Percentiles rank a stretch among this genome's conserved stretches.
Evolutionary conservation across 2,113 vertebrate genomes (phyloP).

Genomic region (Barbus barbus): DNA sequence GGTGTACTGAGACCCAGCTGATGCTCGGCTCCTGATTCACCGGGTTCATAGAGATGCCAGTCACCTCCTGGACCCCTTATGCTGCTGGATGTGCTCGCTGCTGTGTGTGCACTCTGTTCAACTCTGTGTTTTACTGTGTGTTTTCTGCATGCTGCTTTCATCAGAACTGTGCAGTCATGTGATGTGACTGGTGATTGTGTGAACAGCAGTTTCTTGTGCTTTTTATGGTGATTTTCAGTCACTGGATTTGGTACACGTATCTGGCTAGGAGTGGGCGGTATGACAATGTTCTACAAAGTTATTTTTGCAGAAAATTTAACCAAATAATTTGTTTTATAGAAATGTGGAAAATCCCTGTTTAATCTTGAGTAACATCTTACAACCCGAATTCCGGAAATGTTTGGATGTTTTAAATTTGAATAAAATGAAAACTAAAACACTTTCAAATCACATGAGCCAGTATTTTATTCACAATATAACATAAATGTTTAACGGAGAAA

Average conservation of each 20-base stretch:
- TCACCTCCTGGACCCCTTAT: constrained; percentile 21
- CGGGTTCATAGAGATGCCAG: neutral
- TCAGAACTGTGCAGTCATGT: constrained; percentile 18
- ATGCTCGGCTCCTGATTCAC: neutral
- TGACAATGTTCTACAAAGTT: no score
- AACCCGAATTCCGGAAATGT: no score
- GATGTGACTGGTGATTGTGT: neutral
- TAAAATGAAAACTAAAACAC: no score
- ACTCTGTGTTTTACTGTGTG: constrained; percentile 34
- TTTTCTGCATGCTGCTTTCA: constrained; percentile 41
- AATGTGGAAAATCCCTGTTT: no score
- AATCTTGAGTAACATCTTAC: neutral
- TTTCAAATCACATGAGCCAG: no score
- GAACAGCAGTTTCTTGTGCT: no score
- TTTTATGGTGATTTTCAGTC: neutral
- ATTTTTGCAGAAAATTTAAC: neutral
- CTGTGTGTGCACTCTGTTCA: constrained; percentile 62
- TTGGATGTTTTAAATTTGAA: no score
- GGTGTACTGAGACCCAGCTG: neutral
- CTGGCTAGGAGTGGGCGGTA: neutral
- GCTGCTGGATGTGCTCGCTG: constrained; percentile 62
- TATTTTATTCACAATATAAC: no score
- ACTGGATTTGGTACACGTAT: neutral
- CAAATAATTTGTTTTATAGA: neutral
- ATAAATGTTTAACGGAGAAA: no score